These are phyloP conservation scores for Tinea semifulvella DNA, from an alignment of 2,888 invertebrate species.

Conservation along the genomic window DNA sequence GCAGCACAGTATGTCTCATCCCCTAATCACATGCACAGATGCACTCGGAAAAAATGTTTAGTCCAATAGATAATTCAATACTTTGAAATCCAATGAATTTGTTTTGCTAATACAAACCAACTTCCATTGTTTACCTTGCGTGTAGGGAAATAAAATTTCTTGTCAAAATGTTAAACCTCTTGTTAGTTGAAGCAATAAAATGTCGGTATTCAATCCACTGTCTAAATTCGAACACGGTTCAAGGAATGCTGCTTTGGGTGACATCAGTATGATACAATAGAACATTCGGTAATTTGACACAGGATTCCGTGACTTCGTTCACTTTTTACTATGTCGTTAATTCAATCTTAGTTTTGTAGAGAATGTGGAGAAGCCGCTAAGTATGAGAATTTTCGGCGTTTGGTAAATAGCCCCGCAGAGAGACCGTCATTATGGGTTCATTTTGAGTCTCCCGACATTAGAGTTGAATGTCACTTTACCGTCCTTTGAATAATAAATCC, in stretches of 20 bases:
- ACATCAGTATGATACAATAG: slow-evolving; percentile 34
- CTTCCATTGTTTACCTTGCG: slow-evolving; percentile 29
- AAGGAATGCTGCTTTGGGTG: slow-evolving; percentile 40
- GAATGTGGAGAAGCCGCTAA: slow-evolving; percentile 39
- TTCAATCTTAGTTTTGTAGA: slow-evolving; percentile 41
- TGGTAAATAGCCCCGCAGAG: slow-evolving; percentile 43
- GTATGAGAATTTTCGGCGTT: slow-evolving; percentile 44
- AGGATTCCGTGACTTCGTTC: slow-evolving; percentile 38
- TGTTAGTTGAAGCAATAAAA: slow-evolving; percentile 19
- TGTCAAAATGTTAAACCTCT: slow-evolving; percentile 34
- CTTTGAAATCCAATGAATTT: slow-evolving; percentile 30
- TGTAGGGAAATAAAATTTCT: slow-evolving; percentile 31
- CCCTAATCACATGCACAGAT: slow-evolving; percentile 65
- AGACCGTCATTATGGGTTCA: slow-evolving; percentile 48
- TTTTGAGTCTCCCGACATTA: slow-evolving; percentile 43
- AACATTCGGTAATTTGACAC: slow-evolving; percentile 41
- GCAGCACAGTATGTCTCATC: slow-evolving; percentile 57
- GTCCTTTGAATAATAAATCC: slow-evolving; percentile 46
- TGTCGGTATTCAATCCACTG: slow-evolving; percentile 29
- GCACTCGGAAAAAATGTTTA: slow-evolving; percentile 56
- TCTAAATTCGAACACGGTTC: slow-evolving; percentile 45
- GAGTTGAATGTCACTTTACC: slow-evolving; percentile 40
- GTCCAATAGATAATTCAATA: slow-evolving; percentile 40
- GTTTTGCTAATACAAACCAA: slow-evolving; percentile 36
- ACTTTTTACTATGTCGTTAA: slow-evolving; percentile 45